Conservation (phyloP, 1,140 invertebrate species). For the Calephelis nemesis region DNA sequence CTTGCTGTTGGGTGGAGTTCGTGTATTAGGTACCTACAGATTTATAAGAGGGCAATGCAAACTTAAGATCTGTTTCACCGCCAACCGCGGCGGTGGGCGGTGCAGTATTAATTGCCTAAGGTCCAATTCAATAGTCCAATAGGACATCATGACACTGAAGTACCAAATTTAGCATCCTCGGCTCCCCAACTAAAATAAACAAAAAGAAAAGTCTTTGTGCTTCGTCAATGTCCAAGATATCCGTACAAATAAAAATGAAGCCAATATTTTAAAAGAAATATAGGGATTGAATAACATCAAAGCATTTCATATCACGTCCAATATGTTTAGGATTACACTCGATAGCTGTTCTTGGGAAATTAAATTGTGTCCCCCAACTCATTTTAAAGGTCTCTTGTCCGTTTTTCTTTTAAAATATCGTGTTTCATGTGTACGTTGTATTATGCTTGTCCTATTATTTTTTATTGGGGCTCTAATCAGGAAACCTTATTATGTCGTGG, state of each 20-base stretch:
- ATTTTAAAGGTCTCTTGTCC: constrained; percentile 47
- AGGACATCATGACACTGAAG: too few species aligned
- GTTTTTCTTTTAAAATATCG: constrained; percentile 52
- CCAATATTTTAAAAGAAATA: constrained; percentile 38
- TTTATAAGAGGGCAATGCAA: too few species aligned
- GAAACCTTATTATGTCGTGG: constrained; percentile 35
- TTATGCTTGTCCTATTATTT: constrained; percentile 44
- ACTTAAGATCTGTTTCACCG: too few species aligned
- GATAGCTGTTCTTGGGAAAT: constrained; percentile 43
- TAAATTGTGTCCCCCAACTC: constrained; percentile 43
- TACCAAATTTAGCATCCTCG: too few species aligned
- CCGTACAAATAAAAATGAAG: constrained; percentile 38
- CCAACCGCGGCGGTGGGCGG: too few species aligned
- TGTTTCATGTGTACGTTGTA: constrained; percentile 37
- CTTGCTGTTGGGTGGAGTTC: too few species aligned
- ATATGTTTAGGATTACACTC: constrained; percentile 54
- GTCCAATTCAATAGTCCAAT: too few species aligned
- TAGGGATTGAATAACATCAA: constrained; percentile 46
- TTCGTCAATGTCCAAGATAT: not conserved
- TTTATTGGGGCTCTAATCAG: constrained; percentile 35
- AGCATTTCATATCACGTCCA: constrained; percentile 46
- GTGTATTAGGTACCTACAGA: too few species aligned
- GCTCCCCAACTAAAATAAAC: not conserved
- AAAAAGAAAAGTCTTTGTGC: not conserved
- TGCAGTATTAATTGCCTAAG: too few species aligned